Base-by-base conservation (phyloP, 2,888 invertebrate genomes). In the Pimpla rufipes region DNA sequence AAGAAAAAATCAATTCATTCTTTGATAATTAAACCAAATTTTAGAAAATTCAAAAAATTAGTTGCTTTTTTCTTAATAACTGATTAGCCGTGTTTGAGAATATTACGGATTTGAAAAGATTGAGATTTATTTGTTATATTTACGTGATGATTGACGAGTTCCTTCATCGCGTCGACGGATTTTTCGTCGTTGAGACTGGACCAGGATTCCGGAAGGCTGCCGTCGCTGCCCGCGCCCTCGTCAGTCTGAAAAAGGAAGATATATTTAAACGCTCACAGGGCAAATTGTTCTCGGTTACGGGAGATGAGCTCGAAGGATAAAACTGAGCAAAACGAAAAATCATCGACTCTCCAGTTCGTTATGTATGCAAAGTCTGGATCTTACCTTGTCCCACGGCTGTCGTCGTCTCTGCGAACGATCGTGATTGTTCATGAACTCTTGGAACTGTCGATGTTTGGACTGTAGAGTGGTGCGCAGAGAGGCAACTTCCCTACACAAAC, bases 121-220 rank as follows among this genome's bases (percentile, higher is more conserved):
- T n/a, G n/a, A n/a, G n/a, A n/a, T 55, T 21, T 7, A 80, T 45
- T 70, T 42, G 11, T 50, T 23, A 13, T 74, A 94, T 96, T 95
- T 92, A 97, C 97, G 93, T 97, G 97, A 93, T 96, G 95, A 88
- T 95, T 95, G 40, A 97, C 95, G 45, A 96, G 95, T 74, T 96
- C 96, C 89, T 95, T 95, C 88, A 97, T 95, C 84, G 94, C 95
- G 86, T 94, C 94, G 0, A 96, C 95, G 2, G 96, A 95, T 90
- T 95, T 95, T 29, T 96, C 95, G 88, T 96, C 96, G 88, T 90
- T 92, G 37, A 91, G 77, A 83, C 91, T 93, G 35, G 92, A 91
- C 92, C 93, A 93, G 16, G 92, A 93, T 77, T 93, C 93, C 55
- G 91, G 90, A 59, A 91, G 85, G 80, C 93, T 93, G 55, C 88